Conservation (phyloP, 2,113 vertebrate species). For the Lepidothrix coronata region DNA sequence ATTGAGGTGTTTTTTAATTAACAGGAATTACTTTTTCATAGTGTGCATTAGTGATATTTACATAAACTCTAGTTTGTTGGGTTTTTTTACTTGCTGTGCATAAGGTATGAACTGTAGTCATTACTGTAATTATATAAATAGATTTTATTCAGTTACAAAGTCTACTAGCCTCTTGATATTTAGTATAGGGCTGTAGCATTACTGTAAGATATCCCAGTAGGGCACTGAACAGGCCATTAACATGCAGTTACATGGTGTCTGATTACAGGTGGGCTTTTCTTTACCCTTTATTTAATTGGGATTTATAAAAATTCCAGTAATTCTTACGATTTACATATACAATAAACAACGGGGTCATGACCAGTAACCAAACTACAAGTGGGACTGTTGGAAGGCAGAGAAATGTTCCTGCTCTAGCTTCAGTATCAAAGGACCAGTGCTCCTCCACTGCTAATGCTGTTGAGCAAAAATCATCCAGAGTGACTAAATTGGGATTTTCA, state of each 20-base stretch:
- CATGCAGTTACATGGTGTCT: not conserved
- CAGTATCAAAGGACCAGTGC: not conserved
- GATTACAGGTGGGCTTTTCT: conserved; percentile 50
- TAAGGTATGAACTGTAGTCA: conserved; percentile 28
- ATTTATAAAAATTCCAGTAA: conserved; percentile 52
- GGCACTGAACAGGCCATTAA: not conserved
- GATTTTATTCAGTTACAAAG: conserved; percentile 49
- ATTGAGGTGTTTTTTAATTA: conserved; percentile 14
- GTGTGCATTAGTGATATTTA: not conserved
- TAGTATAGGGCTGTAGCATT: not conserved
- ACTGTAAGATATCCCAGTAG: not conserved
- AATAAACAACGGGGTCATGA: conserved; percentile 8
- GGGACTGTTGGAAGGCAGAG: not conserved
- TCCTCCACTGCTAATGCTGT: not conserved
- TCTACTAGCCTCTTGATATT: not conserved
- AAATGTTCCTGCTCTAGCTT: not conserved
- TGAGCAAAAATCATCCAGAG: not conserved
- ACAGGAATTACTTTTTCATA: not conserved
- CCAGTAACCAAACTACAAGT: not conserved
- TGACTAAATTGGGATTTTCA: not conserved
- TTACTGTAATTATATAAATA: conserved; percentile 54
- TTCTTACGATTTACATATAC: not conserved
- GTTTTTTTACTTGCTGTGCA: conserved; percentile 29
- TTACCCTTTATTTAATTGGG: conserved; percentile 15
- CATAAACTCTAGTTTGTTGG: not conserved